Evolutionary conservation across 2,113 vertebrate genomes (phyloP).

Genomic region (Vidua chalybeata): DNA sequence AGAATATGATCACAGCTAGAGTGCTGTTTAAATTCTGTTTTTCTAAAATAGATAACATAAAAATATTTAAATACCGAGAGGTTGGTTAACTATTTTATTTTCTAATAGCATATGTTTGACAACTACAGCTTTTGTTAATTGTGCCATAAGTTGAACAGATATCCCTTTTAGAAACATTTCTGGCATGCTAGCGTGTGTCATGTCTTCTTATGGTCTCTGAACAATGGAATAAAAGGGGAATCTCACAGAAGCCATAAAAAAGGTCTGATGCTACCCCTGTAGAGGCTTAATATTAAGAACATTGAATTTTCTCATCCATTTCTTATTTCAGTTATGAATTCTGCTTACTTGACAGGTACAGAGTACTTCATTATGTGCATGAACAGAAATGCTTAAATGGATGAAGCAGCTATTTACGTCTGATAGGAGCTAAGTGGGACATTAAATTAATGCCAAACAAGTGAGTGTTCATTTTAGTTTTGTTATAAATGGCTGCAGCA

Average conservation of each 20-base stretch:
- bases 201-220: neutral
- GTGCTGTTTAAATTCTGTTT: slow-evolving; percentile 49
- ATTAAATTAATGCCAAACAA: slow-evolving; percentile 72
- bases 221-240: neutral
- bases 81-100: slow-evolving; percentile 55
- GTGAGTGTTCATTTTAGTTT: slow-evolving; percentile 63
- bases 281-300: slow-evolving; percentile 19
- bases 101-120: neutral
- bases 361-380: slow-evolving; percentile 50
- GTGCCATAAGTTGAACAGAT: neutral
- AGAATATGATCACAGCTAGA: slow-evolving; percentile 43
- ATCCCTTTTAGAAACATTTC: neutral
- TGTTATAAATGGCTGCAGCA: slow-evolving; percentile 43
- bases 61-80: slow-evolving; percentile 58
- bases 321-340: slow-evolving; percentile 68
- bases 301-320: slow-evolving; percentile 55
- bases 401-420: slow-evolving; percentile 60
- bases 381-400: slow-evolving; percentile 59
- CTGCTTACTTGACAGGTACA: slow-evolving; percentile 65
- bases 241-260: neutral
- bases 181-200: neutral
- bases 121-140: slow-evolving; percentile 40
- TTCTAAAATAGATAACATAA: slow-evolving; percentile 49
- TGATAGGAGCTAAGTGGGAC: slow-evolving; percentile 64
- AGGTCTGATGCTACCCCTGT: neutral